Base-by-base conservation (phyloP, 2,888 invertebrate genomes). In the Arctia plantaginis region DNA sequence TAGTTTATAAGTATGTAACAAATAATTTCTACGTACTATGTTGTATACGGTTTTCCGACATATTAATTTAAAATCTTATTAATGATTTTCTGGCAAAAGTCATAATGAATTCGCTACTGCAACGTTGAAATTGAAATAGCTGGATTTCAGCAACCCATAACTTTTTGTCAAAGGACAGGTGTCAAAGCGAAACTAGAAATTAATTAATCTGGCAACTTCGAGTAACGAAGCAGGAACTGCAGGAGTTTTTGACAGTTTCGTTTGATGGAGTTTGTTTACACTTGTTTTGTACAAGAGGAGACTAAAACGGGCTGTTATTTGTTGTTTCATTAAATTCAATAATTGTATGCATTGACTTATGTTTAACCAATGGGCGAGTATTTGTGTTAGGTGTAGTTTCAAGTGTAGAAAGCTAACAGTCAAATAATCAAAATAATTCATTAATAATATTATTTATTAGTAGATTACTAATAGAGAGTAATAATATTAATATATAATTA, bases 111-210 rank as follows among this genome's bases (percentile, higher is more conserved):
- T 59, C 27, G 30, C 0, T 13, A 62, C 41, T 41, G 41, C 70
- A 70, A 30, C 44, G 41, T 41, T 41, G 59, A 70, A 41, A 41
- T 70, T 39, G 39, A 41, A 41, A 41, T 12, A 13, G 10, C 41
- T 39, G 27, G 44, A 66, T 72, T 84, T 79, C 64, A 51, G 59
- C 35, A 82, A 79, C 66, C 69, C 76, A 76, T 79, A 75, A 68
- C 66, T 68, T 77, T 82, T 76, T 27, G 59, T 73, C 70, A 76
- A 77, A 75, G 23, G 76, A 66, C 83, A 82, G 74, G 76, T 78
- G 82, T 77, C 70, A 66, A 66, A 62, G 47, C 64, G 68, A 39
- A 71, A 71, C 74, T 64, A 69, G 27, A 69, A n/a, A 66, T 75
- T 77, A 72, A 79, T 84, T 74, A 77, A 84, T 72, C 73, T 69